Conservation (phyloP, 2,113 vertebrate genomes). For the Caretta caretta region DNA sequence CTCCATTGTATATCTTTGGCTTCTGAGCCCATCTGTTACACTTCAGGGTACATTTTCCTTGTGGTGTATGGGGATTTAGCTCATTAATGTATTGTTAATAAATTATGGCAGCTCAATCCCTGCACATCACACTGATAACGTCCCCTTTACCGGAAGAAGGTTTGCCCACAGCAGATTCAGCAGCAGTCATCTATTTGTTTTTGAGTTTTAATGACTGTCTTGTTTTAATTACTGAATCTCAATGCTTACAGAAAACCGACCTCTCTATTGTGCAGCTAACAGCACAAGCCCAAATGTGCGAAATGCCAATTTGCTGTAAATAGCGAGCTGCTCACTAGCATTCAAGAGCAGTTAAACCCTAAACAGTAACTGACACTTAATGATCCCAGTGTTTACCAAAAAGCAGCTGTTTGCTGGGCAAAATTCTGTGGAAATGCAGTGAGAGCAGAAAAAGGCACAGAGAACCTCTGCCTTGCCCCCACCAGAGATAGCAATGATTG, state of each 20-base stretch:
- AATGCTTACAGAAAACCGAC: conserved; percentile 76
- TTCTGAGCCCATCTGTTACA: conserved; percentile 71
- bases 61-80: conserved; percentile 60
- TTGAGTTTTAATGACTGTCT: conserved; percentile 63
- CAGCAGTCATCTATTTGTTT: conserved; percentile 65
- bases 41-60: conserved; percentile 70
- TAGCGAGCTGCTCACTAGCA: conserved; percentile 52
- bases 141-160: conserved; percentile 34
- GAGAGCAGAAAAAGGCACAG: not conserved
- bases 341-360: conserved; percentile 62
- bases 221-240: conserved; percentile 76
- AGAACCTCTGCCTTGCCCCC: not conserved
- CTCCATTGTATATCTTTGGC: conserved; percentile 64
- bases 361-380: conserved; percentile 67
- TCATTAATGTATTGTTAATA: conserved; percentile 74
- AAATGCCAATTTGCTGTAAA: conserved; percentile 69
- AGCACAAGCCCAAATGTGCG: conserved; percentile 40
- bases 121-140: conserved; percentile 63
- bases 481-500: not conserved
- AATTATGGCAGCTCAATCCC: conserved; percentile 69
- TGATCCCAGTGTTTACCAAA: not conserved
- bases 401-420: not conserved
- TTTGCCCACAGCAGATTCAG: conserved; percentile 72
- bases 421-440: not conserved
- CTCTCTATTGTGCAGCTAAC: conserved; percentile 72